Percentiles rank a stretch among this genome's conserved stretches.
Evolutionary conservation across 2,113 vertebrate genomes (phyloP).

Genomic region (Hippocampus zosterae): DNA sequence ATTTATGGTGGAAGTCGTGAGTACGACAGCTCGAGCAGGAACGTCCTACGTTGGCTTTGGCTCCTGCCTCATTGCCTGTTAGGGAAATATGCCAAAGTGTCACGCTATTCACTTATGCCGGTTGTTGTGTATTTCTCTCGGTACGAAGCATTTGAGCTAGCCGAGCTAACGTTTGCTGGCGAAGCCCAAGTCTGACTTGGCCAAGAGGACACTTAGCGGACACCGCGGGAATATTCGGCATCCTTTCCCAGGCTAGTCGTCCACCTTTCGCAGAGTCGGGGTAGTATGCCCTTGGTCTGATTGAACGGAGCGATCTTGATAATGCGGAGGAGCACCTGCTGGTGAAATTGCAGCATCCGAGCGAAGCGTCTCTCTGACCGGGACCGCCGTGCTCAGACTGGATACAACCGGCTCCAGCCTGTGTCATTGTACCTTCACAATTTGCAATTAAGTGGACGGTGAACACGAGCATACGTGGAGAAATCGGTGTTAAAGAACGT

Average conservation of each 20-base stretch:
- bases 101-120: constrained; percentile 25
- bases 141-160: constrained; percentile 45
- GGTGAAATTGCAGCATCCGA: constrained; percentile 33
- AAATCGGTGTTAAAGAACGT: not conserved
- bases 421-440: not conserved
- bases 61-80: not conserved
- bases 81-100: not conserved
- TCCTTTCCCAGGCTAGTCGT: constrained; percentile 16
- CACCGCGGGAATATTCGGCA: constrained; percentile 52
- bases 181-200: constrained; percentile 46
- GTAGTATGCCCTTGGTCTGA: not conserved
- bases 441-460: not conserved
- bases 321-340: not conserved
- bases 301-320: not conserved
- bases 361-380: constrained; percentile 3
- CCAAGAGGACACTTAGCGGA: constrained; percentile 68
- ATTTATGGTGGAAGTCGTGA: constrained; percentile 17
- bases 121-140: constrained; percentile 36
- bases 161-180: constrained; percentile 46
- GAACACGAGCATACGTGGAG: constrained; percentile 29
- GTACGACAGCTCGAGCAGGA: not conserved
- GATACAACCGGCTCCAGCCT: not conserved
- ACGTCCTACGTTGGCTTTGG: not conserved
- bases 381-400: not conserved
- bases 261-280: not conserved